phyloP scores from a whole-genome alignment of 2,797 vertebrate species.

The Falco novaeseelandiae region DNA sequence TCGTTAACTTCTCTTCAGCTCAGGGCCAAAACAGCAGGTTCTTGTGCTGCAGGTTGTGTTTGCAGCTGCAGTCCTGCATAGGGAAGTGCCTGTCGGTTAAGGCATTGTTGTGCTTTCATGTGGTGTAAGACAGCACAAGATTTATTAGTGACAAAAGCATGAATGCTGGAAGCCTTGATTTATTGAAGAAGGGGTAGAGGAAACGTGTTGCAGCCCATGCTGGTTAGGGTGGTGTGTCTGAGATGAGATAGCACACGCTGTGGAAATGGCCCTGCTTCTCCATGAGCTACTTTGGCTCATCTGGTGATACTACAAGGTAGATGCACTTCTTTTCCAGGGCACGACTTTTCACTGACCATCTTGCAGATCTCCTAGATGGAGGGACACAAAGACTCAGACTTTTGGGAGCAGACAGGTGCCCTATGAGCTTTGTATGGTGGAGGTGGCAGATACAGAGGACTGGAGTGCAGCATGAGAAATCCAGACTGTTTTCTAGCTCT shows the following conservation, averaged over 20 bases:
- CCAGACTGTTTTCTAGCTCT: not conserved
- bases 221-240: not conserved
- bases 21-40: not conserved
- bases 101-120: constrained; percentile 45
- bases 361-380: not conserved
- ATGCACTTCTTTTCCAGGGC: not conserved
- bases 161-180: constrained; percentile 40
- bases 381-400: not conserved
- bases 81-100: constrained; percentile 13
- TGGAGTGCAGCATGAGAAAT: not conserved
- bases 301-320: not conserved
- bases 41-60: constrained; percentile 15
- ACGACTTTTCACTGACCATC: not conserved
- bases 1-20: not conserved
- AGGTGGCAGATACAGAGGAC: not conserved
- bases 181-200: constrained; percentile 19
- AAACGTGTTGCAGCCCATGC: constrained; percentile 27
- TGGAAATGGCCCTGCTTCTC: not conserved
- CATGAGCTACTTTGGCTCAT: not conserved
- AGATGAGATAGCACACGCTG: not conserved
- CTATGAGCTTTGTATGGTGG: not conserved
- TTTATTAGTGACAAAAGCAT: constrained; percentile 47
- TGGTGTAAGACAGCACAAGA: constrained; percentile 39
- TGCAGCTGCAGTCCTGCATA: constrained; percentile 11
- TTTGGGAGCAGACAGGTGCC: not conserved